Evolutionary conservation across 2,797 vertebrate species (phyloP), one percentile per base, ranked within the genome.

Genomic region (Lateolabrax maculatus): DNA sequence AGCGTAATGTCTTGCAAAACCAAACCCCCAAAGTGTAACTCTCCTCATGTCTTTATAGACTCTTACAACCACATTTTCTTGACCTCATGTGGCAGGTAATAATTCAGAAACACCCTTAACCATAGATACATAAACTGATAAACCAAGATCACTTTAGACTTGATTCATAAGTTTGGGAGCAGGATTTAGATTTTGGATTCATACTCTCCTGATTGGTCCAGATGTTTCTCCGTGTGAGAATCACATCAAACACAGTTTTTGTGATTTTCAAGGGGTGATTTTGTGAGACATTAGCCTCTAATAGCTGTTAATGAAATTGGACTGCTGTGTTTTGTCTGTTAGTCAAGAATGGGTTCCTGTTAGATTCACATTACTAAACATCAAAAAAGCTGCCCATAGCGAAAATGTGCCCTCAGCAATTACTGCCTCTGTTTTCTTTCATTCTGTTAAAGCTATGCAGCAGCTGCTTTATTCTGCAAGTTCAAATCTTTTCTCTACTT

Each of bases 341-440:
- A 96, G 96, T 96, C 95, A 93, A 95, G 94, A 93, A 95, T 84
- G 87, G 93, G 92, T 94, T 95, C 96, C 96, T 77, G 95, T 95
- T 95, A 91, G 95, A 96, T 97, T 96, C 94, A 95, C 93, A 83
- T 93, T 93, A 92, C 88, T 85, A 91, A 39, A 75, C 53, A 69
- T 85, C 80, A 83, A 91, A 95, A 94, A 89, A 78, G 90, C 88
- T 90, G 89, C 87, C 86, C 71, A 79, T 82, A 78, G 86, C 83
- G 61, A 66, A 65, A 81, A 80, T 44, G 78, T 78, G 86, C 78
- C 87, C 82, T 74, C 73, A 84, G 84, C 78, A 76, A 88, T 84
- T 70, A 74, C 62, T 84, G 78, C 77, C 92, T 79, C 80, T 92
- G 71, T 88, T 89, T 76, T 75, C 81, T 89, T 66, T 76, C 78